Evolutionary conservation across 2,113 vertebrate species (phyloP), one percentile per base, ranked within the genome.

Genomic region (Protomyctophum bolini): DNA sequence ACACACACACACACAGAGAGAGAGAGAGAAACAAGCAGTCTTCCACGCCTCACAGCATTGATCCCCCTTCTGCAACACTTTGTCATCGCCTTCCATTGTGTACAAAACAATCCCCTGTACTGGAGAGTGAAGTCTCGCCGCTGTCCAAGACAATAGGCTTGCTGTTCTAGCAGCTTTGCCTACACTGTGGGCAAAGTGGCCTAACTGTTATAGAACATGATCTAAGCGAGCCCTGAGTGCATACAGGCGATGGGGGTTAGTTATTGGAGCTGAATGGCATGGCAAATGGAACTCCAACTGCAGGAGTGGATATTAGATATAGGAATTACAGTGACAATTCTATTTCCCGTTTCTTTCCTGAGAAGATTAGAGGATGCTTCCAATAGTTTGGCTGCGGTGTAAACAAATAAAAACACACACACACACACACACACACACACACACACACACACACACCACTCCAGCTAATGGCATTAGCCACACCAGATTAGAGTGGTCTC

Each of bases 1-100:
- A 54, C 58, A 65, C 48, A 57, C 49, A 73, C 49, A 65, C 29
- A 63, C 50, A 76, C 51, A 66, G 63, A 72, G 56, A 59, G 11
- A 73, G 70, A 70, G 8, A 47, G 48, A 51, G 55, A 65, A 62
- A 58, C 58, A 71, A 63, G 68, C 77, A 63, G 48, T 29, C 57
- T 50, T 61, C 55, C 55, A 28, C 48, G 15, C 50, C 61, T 63
- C 54, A 70, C 56, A 68, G 46, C 83, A 90, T 88, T 83, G 82
- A 91, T 91, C 77, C 72, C 69, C 48, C 33, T 58, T 73, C 52
- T 41, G 73, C 70, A 75, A 80, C 82, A 85, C 81, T 90, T 86
- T 86, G 85, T 90, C 90, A 90, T 90, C 77, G 68, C 71, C 56
- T 48, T 71, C 62, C 58, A 79, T 78, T 81, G 74, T 76, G 58